phyloP scores from a whole-genome alignment of 2,113 vertebrate species.

The Apodemus speciosus region DNA sequence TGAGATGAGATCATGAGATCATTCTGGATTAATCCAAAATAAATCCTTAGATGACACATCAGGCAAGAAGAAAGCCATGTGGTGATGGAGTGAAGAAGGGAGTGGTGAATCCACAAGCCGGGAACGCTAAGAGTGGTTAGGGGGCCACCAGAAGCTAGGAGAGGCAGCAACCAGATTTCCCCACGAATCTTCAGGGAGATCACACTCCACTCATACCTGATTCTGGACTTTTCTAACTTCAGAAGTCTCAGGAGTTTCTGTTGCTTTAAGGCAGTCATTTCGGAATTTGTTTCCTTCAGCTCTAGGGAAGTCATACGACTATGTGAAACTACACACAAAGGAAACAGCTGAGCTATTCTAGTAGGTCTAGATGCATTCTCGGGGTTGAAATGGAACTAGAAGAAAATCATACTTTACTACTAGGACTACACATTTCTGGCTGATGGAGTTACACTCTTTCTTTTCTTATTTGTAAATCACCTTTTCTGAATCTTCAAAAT shows the following conservation, averaged over 20 bases:
- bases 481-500: constrained; percentile 1
- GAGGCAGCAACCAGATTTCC: rapidly evolving
- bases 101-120: neutral
- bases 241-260: neutral
- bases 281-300: neutral
- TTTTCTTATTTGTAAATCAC: neutral
- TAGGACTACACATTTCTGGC: neutral
- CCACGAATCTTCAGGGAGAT: neutral
- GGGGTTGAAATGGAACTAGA: neutral
- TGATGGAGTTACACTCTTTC: neutral
- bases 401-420: neutral
- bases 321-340: neutral
- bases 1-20: constrained; percentile 10
- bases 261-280: neutral
- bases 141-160: neutral
- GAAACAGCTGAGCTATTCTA: neutral
- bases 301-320: neutral
- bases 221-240: neutral
- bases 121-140: neutral
- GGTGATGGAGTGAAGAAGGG: neutral
- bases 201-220: neutral
- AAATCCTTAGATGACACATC: neutral
- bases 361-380: too few relatives aligned
- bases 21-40: neutral
- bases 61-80: neutral